Evolutionary conservation across 2,888 invertebrate genomes (phyloP), one percentile per base, ranked within the genome.

Genomic region (Seira sanloemensis): DNA sequence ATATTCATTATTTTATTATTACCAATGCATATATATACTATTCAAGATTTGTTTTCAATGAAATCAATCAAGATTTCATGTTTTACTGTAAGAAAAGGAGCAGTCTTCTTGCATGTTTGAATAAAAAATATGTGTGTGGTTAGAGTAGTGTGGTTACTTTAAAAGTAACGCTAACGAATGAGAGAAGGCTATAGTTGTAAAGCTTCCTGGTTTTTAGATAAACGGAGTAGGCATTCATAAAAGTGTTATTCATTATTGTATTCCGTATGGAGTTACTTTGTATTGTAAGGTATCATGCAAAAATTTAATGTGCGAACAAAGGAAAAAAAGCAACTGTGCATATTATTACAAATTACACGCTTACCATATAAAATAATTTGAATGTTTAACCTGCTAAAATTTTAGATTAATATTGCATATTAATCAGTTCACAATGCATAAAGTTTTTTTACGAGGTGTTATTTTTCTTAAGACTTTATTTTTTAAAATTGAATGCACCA

Each of bases 161-260:
- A n/a, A n/a, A n/a, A n/a, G n/a, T n/a, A n/a, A n/a, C n/a, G n/a
- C n/a, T n/a, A n/a, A n/a, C n/a, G n/a, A n/a, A n/a, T n/a, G n/a
- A n/a, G n/a, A n/a, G n/a, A n/a, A n/a, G n/a, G n/a, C n/a, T n/a
- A n/a, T n/a, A n/a, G n/a, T n/a, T n/a, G n/a, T n/a, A 62, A 62
- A 62, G 62, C 62, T 62, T 62, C 62, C 62, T 62, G 62, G 62
- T 62, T 62, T 62, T 62, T 23, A 21, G 62, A 62, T 62, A 62
- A 62, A n/a, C 18, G n/a, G n/a, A 58, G n/a, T 12, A 58, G n/a
- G 58, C n/a, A 5, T 58, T 58, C 5, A 58, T 58, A 58, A 58
- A 12, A 58, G 5, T 58, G n/a, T 58, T 58, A 58, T 58, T 12
- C n/a, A 58, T 58, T 58, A 58, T 18, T n/a, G n/a, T 9, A 37